These are phyloP conservation scores for Zaprionus nigranus DNA, from an alignment of 1,140 invertebrate genomes.

Conservation along the genomic window DNA sequence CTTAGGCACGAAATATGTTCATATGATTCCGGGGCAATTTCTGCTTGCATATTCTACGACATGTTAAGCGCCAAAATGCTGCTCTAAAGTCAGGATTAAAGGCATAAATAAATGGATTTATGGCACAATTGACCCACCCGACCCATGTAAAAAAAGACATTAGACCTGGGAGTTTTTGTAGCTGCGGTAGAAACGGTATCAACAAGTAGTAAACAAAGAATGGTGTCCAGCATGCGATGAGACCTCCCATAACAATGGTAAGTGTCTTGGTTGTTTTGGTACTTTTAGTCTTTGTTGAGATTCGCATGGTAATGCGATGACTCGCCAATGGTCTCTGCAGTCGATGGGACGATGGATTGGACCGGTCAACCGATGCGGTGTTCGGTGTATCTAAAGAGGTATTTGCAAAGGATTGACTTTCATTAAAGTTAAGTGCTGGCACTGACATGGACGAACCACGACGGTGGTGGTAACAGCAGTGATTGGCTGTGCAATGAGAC, in stretches of 20 bases:
- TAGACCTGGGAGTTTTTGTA: slow-evolving; percentile 87
- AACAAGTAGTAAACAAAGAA: slow-evolving; percentile 95
- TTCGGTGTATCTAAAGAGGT: slow-evolving; percentile 59
- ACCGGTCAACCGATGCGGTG: slow-evolving; percentile 18
- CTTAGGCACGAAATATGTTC: slow-evolving; percentile 75
- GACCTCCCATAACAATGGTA: slow-evolving; percentile 95
- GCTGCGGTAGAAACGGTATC: slow-evolving; percentile 88
- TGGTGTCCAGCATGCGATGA: slow-evolving; percentile 95
- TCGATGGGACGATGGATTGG: slow-evolving; percentile 31
- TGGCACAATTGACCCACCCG: slow-evolving; percentile 96
- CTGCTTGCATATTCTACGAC: slow-evolving; percentile 80
- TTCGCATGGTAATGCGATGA: slow-evolving; percentile 85
- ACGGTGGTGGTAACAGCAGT: slow-evolving; percentile 66
- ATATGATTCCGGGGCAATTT: slow-evolving; percentile 74
- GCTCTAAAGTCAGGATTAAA: slow-evolving; percentile 93
- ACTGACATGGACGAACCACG: slow-evolving; percentile 33
- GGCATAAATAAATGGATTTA: slow-evolving; percentile 95
- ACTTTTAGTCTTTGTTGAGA: slow-evolving; percentile 89
- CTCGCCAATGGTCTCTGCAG: slow-evolving; percentile 24
- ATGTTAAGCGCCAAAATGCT: slow-evolving; percentile 92
- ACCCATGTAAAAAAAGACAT: slow-evolving; percentile 95
- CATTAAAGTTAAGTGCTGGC: slow-evolving; percentile 62
- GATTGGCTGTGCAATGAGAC: slow-evolving; percentile 70
- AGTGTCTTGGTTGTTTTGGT: slow-evolving; percentile 95
- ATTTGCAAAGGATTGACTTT: slow-evolving; percentile 64